These are phyloP conservation scores for Catharus bicknelli DNA, from an alignment of 2,113 vertebrate species.

Conservation along the genomic window DNA sequence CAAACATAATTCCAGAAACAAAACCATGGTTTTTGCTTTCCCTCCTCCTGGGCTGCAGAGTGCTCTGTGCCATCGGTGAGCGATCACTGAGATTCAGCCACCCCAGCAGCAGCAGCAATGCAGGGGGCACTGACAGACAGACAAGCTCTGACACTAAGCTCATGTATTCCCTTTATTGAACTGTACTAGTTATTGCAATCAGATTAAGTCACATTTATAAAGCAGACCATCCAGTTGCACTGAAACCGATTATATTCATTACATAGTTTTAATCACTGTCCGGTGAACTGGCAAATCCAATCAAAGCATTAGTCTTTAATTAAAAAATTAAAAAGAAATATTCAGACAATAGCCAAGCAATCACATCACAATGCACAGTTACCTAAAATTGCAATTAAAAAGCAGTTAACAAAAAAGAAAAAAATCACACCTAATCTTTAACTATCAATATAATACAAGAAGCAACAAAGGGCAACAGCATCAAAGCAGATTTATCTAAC, in stretches of 20 bases:
- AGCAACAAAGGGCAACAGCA: constrained; percentile 89
- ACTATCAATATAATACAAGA: constrained; percentile 94
- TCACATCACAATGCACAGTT: constrained; percentile 97
- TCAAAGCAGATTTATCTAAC: constrained; percentile 89
- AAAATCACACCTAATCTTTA: constrained; percentile 81
- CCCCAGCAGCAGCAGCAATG: neutral
- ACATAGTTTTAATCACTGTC: constrained; percentile 94
- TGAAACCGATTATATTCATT: constrained; percentile 96
- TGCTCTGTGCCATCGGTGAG: neutral
- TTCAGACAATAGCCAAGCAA: constrained; percentile 95
- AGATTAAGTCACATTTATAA: constrained; percentile 99
- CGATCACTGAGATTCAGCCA: neutral
- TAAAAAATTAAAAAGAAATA: constrained; percentile 96
- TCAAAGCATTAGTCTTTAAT: constrained; percentile 96
- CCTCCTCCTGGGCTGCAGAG: neutral
- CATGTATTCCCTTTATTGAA: constrained; percentile 90
- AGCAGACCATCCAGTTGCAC: constrained; percentile 97
- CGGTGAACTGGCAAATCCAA: constrained; percentile 97
- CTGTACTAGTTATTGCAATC: constrained; percentile 98
- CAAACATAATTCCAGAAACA: neutral
- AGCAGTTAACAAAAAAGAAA: constrained; percentile 72
- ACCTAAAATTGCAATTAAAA: constrained; percentile 87
- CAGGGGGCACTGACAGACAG: constrained; percentile 14
- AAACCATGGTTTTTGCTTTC: neutral
- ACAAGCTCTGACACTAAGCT: constrained; percentile 70